phyloP scores from a whole-genome alignment of 1,140 invertebrate genomes.

The Penaeus indicus region DNA sequence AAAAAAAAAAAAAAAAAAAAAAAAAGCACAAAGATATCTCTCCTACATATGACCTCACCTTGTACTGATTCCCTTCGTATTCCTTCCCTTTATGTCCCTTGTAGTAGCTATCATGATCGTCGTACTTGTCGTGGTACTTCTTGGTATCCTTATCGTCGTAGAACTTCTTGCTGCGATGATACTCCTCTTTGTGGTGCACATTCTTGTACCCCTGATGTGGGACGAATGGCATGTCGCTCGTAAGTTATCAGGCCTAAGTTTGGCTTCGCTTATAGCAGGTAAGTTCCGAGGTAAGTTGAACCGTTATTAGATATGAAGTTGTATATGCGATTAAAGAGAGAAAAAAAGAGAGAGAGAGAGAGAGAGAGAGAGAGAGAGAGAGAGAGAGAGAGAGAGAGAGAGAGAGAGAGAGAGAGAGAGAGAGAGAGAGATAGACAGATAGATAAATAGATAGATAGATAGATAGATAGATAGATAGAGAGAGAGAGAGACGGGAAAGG shows the following conservation, averaged over 20 bases:
- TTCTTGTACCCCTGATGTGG: constrained; percentile 67
- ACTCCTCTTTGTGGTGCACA: constrained; percentile 68
- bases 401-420: background rate
- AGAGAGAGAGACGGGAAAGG: too few species aligned
- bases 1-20: too few species aligned
- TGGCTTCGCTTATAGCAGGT: too few species aligned
- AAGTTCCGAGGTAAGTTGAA: too few species aligned
- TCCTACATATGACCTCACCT: background rate
- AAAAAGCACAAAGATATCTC: too few species aligned
- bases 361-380: background rate
- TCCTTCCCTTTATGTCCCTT: constrained; percentile 63
- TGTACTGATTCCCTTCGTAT: constrained; percentile 53
- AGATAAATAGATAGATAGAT: too few species aligned
- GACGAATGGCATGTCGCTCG: too few species aligned
- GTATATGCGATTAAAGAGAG: too few species aligned
- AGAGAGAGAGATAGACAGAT: background rate
- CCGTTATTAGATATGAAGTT: background rate
- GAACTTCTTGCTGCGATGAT: constrained; percentile 66
- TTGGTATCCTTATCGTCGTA: constrained; percentile 66
- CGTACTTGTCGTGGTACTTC: constrained; percentile 65
- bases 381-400: background rate
- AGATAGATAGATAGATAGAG: too few species aligned
- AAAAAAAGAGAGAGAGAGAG: background rate
- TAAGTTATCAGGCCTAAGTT: too few species aligned
- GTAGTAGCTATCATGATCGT: constrained; percentile 62